phyloP scores from a whole-genome alignment of 2,888 invertebrate genomes.

The Spisula solida region DNA sequence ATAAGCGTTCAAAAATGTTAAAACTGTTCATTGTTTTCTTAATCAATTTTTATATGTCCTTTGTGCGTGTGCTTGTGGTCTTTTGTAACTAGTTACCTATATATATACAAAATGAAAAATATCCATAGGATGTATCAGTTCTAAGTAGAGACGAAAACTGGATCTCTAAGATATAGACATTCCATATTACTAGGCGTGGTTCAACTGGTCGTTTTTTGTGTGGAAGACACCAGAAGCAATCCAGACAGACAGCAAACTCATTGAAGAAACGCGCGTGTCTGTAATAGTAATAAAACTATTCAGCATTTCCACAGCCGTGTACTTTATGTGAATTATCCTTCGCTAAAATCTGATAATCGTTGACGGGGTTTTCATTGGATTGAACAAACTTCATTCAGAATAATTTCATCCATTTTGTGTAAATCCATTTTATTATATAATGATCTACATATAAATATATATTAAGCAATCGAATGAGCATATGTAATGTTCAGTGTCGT shows the following conservation, averaged over 20 bases:
- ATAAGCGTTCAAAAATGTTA: no score
- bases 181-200: conserved; percentile 26
- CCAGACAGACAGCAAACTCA: conserved; percentile 28
- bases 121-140: neutral
- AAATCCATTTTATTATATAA: conserved; percentile 18
- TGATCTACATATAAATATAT: conserved; percentile 12
- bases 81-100: no score
- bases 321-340: conserved; percentile 6
- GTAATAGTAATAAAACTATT: conserved; percentile 9
- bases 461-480: neutral
- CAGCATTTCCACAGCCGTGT: conserved; percentile 22
- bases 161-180: neutral
- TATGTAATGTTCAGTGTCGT: neutral
- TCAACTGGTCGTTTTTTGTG: neutral
- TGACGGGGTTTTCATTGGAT: neutral
- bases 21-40: no score
- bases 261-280: conserved; percentile 17
- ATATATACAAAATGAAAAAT: no score
- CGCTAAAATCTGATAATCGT: neutral
- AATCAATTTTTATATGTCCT: no score
- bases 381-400: neutral
- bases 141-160: neutral
- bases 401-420: neutral
- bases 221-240: conserved; percentile 1
- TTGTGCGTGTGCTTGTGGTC: no score